Evolutionary conservation across 2,797 vertebrate species (phyloP).

Genomic region (Ibycter americanus): DNA sequence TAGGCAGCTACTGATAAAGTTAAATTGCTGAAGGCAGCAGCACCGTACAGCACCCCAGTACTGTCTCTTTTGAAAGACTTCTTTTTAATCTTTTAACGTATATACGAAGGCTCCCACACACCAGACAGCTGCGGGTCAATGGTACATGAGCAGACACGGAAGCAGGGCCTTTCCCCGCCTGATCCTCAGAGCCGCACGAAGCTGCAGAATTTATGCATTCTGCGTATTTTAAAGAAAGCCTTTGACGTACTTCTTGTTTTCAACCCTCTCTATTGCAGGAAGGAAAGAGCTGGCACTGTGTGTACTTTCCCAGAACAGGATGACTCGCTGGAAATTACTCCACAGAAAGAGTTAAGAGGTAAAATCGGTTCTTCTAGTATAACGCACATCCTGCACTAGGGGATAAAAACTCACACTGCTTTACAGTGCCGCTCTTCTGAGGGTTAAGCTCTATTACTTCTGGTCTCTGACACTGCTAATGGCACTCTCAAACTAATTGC

Average conservation of each 20-base stretch:
- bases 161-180: background rate
- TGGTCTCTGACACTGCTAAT: conserved; percentile 50
- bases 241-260: background rate
- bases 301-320: background rate
- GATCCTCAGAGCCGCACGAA: background rate
- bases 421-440: background rate
- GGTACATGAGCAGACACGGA: rapidly evolving
- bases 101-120: rapidly evolving
- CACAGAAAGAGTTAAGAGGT: background rate
- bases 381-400: background rate
- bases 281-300: background rate
- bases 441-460: conserved; percentile 51
- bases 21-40: background rate
- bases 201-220: background rate
- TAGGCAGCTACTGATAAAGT: background rate
- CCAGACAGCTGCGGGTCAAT: background rate
- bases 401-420: background rate
- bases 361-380: background rate
- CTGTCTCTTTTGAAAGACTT: rapidly evolving
- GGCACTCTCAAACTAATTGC: conserved; percentile 36
- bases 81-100: rapidly evolving
- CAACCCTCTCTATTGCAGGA: background rate
- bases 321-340: background rate
- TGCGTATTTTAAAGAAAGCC: background rate
- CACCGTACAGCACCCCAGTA: rapidly evolving